Base-by-base conservation (phyloP, 2,888 invertebrate genomes). In the Phymatocera aterrima region DNA sequence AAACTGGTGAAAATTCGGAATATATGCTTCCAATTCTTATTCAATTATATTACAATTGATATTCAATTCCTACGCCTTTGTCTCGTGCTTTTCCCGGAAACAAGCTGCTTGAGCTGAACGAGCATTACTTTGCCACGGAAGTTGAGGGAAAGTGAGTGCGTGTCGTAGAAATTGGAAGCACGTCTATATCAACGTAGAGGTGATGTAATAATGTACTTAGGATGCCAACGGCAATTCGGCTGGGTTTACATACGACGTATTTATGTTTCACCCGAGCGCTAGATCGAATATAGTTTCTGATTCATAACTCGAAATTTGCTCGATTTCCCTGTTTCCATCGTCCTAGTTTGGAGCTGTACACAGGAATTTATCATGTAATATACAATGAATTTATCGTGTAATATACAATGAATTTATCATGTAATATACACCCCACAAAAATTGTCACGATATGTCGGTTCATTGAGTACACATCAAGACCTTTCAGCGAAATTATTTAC, bases 181-280 rank as follows among this genome's bases (percentile, higher is more conserved):
- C 18, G 34, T 72, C 31, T 18, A 24, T 4, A 51, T 72, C 18
- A 48, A 51, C 34, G 31, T 72, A 48, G 51, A 48, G 18, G 18
- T 48, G 48, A 31, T 72, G 18, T 72, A 48, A 72, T 18, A 48
- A 72, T n/a, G 40, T 21, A 46, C 43, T 68, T 68, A 68, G 24
- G 8, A 46, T 68, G 46, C 68, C 68, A 46, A 68, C 43, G 68
- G 24, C 46, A 68, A 68, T 68, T 68, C 46, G 68, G 68, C 68
- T 24, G 43, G 28, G 28, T 24, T 68, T 68, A 18, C n/a, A 64
- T 18, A 18, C 15, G 34, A 18, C 37, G 8, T 64, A 37, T 64
- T 64, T 64, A 64, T 34, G 61, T 64, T 15, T 21, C 21, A 68
- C 3, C 28, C 46, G 46, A 68, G 24, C 46, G 15, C 46, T 15